These are phyloP conservation scores for Tolypeutes matacus DNA, from an alignment of 2,797 vertebrate species.

Conservation along the genomic window DNA sequence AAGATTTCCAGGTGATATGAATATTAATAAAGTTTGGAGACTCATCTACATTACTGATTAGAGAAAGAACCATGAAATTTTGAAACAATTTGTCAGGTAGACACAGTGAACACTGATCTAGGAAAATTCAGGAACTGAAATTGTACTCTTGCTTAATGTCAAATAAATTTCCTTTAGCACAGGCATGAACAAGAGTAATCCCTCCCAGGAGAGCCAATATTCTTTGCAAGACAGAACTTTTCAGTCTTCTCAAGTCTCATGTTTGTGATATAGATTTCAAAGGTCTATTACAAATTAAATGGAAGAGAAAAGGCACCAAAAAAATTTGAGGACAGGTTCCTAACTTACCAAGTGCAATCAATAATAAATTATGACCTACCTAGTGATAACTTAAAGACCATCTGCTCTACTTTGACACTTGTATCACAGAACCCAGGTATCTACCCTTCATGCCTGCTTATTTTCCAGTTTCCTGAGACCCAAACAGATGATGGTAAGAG, in stretches of 20 bases:
- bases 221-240: not conserved
- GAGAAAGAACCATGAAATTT: no score
- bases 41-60: no score
- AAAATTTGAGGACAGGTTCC: not conserved
- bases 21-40: no score
- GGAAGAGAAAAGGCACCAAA: not conserved
- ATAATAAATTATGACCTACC: not conserved
- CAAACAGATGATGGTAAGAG: not conserved
- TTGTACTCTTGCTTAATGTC: no score
- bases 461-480: not conserved
- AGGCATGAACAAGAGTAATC: not conserved
- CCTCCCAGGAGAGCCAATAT: not conserved
- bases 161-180: no score
- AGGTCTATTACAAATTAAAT: not conserved
- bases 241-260: not conserved
- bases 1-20: no score
- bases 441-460: not conserved
- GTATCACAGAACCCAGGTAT: not conserved
- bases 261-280: not conserved
- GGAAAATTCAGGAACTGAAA: no score
- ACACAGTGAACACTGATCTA: no score
- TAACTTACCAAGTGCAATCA: not conserved
- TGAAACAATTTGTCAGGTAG: no score
- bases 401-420: not conserved
- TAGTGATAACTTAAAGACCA: not conserved